phyloP scores from a whole-genome alignment of 2,113 vertebrate genomes.

The Coreoperca whiteheadi region DNA sequence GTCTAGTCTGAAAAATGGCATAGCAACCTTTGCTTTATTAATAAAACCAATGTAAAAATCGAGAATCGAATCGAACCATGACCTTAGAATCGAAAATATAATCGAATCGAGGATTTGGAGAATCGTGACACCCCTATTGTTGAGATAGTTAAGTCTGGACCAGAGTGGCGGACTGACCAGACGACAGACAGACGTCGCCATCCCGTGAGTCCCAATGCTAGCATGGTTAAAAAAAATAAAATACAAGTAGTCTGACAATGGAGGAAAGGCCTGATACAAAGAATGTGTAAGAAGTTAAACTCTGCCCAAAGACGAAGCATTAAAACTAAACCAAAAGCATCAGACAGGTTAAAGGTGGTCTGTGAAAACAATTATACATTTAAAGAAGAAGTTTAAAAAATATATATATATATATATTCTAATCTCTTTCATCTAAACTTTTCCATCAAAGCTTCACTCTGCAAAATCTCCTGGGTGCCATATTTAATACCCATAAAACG shows the following conservation, averaged over 20 bases:
- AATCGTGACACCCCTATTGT: no score
- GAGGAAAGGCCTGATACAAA: not conserved
- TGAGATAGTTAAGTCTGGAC: no score
- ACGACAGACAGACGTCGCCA: not conserved
- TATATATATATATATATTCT: no score
- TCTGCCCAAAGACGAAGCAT: not conserved
- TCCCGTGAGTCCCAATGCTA: not conserved
- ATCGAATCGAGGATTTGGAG: no score
- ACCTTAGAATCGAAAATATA: no score
- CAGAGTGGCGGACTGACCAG: no score
- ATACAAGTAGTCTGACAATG: not conserved
- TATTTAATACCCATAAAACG: conserved; percentile 80
- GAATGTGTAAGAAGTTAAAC: not conserved
- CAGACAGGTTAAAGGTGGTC: not conserved
- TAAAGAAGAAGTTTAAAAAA: not conserved
- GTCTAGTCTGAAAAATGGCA: no score
- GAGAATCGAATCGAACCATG: no score
- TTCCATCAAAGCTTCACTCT: conserved; percentile 78
- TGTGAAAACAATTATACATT: not conserved
- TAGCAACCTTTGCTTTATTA: no score
- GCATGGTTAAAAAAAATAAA: not conserved
- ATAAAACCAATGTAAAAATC: no score
- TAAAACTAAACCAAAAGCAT: not conserved
- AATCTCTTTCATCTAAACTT: conserved; percentile 75
- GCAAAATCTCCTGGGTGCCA: conserved; percentile 62